A percentile compares a stretch with the other conserved stretches of the same genome.
Conservation (phyloP, 2,797 vertebrate genomes). For the Astyanax mexicanus region DNA sequence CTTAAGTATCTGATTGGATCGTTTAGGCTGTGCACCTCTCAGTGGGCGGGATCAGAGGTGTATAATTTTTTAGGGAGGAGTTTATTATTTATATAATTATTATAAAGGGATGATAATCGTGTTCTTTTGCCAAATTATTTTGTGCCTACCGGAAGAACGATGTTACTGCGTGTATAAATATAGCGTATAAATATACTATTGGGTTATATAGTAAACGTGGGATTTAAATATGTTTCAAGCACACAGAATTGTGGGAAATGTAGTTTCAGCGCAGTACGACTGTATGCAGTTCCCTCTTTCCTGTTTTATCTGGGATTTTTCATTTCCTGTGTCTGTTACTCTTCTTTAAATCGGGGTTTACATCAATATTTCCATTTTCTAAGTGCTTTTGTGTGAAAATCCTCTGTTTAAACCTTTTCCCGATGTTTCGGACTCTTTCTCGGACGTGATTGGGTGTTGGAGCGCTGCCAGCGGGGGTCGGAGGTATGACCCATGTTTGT, state of each 20-base stretch:
- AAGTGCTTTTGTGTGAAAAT: neutral
- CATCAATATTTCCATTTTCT: rapidly evolving
- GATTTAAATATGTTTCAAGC: neutral
- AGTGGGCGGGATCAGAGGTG: too few species aligned
- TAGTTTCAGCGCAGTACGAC: neutral
- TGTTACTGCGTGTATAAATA: neutral
- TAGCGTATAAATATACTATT: too few species aligned
- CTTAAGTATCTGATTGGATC: too few species aligned
- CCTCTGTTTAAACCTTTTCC: neutral
- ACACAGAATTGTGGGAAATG: constrained; percentile 10
- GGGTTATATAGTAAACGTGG: too few species aligned
- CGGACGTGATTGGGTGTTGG: neutral
- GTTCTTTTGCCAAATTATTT: constrained; percentile 53
- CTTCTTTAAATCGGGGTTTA: neutral
- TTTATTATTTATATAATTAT: neutral
- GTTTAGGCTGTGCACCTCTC: too few species aligned
- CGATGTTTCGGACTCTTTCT: neutral
- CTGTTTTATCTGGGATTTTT: too few species aligned
- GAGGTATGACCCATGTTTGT: neutral
- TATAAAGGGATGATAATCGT: neutral
- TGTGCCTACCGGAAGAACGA: constrained; percentile 34
- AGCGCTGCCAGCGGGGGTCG: neutral
- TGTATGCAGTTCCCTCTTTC: neutral
- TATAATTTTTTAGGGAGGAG: too few species aligned
- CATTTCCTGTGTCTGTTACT: neutral